A percentile compares a stretch with the other conserved stretches of the same genome.
phyloP scores from a whole-genome alignment of 2,113 vertebrate species.

The Cranoglanis bouderius region DNA sequence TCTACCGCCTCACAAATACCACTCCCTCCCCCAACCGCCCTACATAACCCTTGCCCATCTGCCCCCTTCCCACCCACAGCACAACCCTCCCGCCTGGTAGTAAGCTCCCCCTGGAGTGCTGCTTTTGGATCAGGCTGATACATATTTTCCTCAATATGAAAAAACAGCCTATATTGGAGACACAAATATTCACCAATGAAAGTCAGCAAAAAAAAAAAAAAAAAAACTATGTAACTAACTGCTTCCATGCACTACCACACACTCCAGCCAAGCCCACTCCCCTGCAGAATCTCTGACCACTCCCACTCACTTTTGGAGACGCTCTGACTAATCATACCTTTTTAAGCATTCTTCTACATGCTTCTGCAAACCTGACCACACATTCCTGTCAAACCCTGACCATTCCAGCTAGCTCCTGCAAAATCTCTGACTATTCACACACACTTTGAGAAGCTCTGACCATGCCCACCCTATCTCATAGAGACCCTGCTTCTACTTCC shows the following conservation, averaged over 20 bases:
- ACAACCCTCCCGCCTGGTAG: background rate
- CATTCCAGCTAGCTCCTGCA: background rate
- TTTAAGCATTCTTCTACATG: too few species aligned
- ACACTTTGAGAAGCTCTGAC: background rate
- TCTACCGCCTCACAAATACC: constrained; percentile 31
- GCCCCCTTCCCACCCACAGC: constrained; percentile 12
- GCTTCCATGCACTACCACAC: background rate
- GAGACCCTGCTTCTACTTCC: background rate
- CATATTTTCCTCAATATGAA: background rate
- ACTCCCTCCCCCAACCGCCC: constrained; percentile 8
- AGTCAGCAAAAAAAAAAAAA: background rate
- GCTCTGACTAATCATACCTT: too few species aligned
- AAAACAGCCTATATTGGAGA: background rate
- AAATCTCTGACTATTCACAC: background rate
- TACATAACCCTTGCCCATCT: constrained; percentile 17
- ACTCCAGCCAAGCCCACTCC: background rate
- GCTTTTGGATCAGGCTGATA: constrained; percentile 35
- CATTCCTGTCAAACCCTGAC: background rate
- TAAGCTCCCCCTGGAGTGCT: constrained; percentile 30
- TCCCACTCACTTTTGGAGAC: background rate
- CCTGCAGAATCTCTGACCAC: background rate
- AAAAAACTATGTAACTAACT: background rate
- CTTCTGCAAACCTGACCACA: background rate
- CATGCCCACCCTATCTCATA: too few species aligned
- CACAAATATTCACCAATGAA: background rate